A percentile compares a stretch with the other conserved stretches of the same genome.
Conservation (phyloP, 1,140 invertebrate species). For the Brachionus rotundiformis region DNA sequence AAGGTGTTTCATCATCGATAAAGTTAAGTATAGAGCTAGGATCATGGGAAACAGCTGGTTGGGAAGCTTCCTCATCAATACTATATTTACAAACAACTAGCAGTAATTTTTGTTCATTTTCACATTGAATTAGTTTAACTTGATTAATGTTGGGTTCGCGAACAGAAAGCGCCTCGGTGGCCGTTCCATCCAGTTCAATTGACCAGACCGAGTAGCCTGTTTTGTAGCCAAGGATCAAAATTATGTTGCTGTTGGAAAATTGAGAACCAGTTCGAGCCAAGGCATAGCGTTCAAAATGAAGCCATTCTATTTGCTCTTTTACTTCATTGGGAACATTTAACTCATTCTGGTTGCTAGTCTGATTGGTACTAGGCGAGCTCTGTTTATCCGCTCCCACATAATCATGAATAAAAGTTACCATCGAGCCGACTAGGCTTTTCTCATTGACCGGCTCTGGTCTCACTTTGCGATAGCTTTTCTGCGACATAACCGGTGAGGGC, state of each 20-base stretch:
- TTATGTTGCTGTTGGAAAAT: constrained; percentile 1
- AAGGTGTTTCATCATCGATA: constrained; percentile 1
- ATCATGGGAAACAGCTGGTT: neutral
- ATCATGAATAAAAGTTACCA: constrained; percentile 40
- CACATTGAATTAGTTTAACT: constrained; percentile 30
- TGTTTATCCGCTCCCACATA: constrained; percentile 22
- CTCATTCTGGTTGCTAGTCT: neutral
- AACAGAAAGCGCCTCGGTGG: constrained; percentile 5
- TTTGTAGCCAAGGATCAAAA: constrained; percentile 45
- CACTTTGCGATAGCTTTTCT: constrained; percentile 1
- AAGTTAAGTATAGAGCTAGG: constrained; percentile 11
- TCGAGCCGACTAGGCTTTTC: constrained; percentile 21
- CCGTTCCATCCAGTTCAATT: constrained; percentile 38
- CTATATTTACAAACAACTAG: constrained; percentile 31
- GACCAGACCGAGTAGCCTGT: constrained; percentile 37
- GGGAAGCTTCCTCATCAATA: neutral
- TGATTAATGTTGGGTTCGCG: constrained; percentile 29
- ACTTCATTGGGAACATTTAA: constrained; percentile 31
- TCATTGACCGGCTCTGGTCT: constrained; percentile 39
- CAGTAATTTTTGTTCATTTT: constrained; percentile 37
- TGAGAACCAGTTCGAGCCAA: neutral
- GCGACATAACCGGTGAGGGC: neutral
- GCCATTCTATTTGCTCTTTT: constrained; percentile 38
- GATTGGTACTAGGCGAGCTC: neutral
- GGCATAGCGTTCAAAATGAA: constrained; percentile 39